Percentiles rank a stretch among this genome's conserved stretches.
Conservation (phyloP, 2,888 invertebrate genomes). For the Dynastes tityus region DNA sequence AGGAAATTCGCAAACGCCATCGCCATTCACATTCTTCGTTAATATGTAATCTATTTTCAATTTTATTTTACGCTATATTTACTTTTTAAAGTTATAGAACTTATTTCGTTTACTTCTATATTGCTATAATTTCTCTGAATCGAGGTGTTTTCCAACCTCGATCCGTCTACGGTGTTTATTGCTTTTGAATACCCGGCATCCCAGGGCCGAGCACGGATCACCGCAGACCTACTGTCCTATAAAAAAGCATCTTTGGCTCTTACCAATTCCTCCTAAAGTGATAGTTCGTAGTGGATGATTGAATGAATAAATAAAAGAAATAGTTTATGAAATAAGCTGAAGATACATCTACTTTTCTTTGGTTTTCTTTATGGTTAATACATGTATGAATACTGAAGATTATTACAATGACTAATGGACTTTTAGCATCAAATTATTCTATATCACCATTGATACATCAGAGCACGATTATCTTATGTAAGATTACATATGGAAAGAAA, state of each 20-base stretch:
- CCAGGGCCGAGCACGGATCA: constrained; percentile 62
- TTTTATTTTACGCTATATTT: constrained; percentile 58
- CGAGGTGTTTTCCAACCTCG: constrained; percentile 54
- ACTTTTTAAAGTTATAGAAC: constrained; percentile 60
- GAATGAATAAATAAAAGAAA: constrained; percentile 18
- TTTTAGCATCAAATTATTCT: constrained; percentile 39
- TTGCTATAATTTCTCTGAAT: constrained; percentile 70
- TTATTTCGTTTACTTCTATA: constrained; percentile 67
- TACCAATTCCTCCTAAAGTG: constrained; percentile 4
- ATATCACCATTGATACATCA: constrained; percentile 24
- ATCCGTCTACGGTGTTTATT: constrained; percentile 70
- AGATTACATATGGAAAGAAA: too few species aligned
- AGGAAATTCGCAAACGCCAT: constrained; percentile 54
- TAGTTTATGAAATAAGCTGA: constrained; percentile 12
- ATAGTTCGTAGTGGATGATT: constrained; percentile 2
- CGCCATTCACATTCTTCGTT: constrained; percentile 48
- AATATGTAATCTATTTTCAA: constrained; percentile 52
- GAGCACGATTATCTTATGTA: background rate
- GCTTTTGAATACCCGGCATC: constrained; percentile 72
- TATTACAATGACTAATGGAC: constrained; percentile 11
- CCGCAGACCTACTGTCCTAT: constrained; percentile 60
- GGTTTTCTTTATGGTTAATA: background rate
- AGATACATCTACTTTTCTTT: constrained; percentile 3
- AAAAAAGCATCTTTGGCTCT: constrained; percentile 27
- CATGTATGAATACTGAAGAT: constrained; percentile 1